Percentiles rank a stretch among this genome's conserved stretches.
Conservation (phyloP, 2,888 invertebrate genomes). For the Troglohyphantes excavatus region DNA sequence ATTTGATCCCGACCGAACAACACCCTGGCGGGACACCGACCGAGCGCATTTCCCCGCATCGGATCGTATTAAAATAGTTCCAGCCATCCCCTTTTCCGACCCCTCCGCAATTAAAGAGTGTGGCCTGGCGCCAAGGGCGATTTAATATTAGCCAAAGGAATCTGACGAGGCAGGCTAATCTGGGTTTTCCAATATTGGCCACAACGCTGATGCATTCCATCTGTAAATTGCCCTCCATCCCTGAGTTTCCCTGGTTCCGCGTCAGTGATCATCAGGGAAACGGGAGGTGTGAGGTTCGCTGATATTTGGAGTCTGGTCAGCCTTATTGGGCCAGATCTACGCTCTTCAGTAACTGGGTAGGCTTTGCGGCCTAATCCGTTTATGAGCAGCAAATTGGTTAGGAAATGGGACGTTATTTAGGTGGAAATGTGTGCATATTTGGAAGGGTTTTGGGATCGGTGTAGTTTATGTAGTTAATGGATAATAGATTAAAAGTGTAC, state of each 20-base stretch:
- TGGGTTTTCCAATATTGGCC: constrained; percentile 63
- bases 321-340: constrained; percentile 51
- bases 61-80: constrained; percentile 65
- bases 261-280: constrained; percentile 61
- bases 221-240: constrained; percentile 45
- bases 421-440: not conserved
- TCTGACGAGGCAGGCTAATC: constrained; percentile 48
- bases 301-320: constrained; percentile 28
- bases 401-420: constrained; percentile 5
- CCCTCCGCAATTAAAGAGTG: constrained; percentile 61
- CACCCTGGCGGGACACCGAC: constrained; percentile 18
- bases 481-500: not conserved
- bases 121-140: constrained; percentile 53
- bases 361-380: constrained; percentile 14
- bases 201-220: constrained; percentile 44
- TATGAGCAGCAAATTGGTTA: constrained; percentile 6
- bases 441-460: not conserved
- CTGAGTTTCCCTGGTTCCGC: constrained; percentile 22
- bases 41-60: not conserved
- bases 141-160: constrained; percentile 69
- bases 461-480: not conserved
- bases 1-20: constrained; percentile 44
- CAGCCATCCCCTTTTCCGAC: not conserved
- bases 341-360: not conserved
- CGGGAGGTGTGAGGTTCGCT: constrained; percentile 36